phyloP scores from a whole-genome alignment of 2,113 vertebrate genomes.

The Ranitomeya variabilis region DNA sequence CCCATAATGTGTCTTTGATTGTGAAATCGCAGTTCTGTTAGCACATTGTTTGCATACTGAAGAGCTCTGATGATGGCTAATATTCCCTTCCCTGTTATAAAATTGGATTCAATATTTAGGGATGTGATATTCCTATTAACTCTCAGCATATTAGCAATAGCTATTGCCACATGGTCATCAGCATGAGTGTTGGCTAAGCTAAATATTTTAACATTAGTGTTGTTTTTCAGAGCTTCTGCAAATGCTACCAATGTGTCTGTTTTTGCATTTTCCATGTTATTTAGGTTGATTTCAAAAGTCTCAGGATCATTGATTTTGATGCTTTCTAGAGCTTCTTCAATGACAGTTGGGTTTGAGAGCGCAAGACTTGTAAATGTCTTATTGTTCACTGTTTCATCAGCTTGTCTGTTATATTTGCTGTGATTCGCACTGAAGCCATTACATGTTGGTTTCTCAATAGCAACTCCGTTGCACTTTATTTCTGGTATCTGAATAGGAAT shows the following conservation, averaged over 20 bases:
- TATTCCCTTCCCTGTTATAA: conserved; percentile 89
- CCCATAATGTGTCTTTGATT: conserved; percentile 98
- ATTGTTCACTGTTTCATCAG: conserved; percentile 57
- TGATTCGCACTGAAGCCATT: conserved; percentile 72
- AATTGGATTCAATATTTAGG: conserved; percentile 95
- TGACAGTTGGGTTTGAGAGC: conserved; percentile 87
- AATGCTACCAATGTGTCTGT: conserved; percentile 86
- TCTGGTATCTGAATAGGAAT: conserved; percentile 60
- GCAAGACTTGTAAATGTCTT: conserved; percentile 68
- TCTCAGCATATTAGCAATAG: conserved; percentile 85
- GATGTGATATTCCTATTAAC: conserved; percentile 84
- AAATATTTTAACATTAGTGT: conserved; percentile 83
- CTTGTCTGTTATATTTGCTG: conserved; percentile 65
- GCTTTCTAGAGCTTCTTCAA: conserved; percentile 88
- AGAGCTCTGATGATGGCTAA: conserved; percentile 88
- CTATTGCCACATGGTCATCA: conserved; percentile 84
- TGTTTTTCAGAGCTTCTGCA: conserved; percentile 83
- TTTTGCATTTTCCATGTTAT: conserved; percentile 94
- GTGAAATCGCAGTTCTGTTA: conserved; percentile 94
- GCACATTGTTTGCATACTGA: conserved; percentile 77
- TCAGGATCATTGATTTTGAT: conserved; percentile 80
- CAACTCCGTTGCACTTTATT: conserved; percentile 65
- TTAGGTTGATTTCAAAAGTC: conserved; percentile 89
- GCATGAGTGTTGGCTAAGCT: conserved; percentile 92
- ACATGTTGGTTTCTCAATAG: conserved; percentile 61